Conservation (phyloP, 2,113 vertebrate genomes). For the Danionella cerebrum region DNA sequence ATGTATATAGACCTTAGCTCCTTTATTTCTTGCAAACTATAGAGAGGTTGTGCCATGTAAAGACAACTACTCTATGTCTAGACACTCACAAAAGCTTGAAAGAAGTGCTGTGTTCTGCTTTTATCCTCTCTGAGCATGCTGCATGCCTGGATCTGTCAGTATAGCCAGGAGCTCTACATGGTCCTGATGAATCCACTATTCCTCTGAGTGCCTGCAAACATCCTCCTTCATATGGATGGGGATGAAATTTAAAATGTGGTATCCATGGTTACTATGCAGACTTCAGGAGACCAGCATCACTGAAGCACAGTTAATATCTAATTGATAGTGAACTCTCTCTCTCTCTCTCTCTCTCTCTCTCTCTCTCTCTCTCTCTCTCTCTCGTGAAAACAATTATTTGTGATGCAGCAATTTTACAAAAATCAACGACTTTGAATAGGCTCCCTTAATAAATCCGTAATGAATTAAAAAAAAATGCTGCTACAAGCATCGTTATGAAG, state of each 20-base stretch:
- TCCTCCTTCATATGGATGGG: not conserved
- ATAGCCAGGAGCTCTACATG: not conserved
- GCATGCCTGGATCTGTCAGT: not conserved
- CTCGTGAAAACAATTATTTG: too few relatives aligned
- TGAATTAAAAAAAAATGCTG: too few relatives aligned
- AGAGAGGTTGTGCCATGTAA: too few relatives aligned
- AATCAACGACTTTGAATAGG: too few relatives aligned
- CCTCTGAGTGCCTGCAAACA: not conserved
- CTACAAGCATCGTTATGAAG: too few relatives aligned
- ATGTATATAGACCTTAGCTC: too few relatives aligned
- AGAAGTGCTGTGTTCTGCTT: not conserved
- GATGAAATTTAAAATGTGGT: not conserved
- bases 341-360: too few relatives aligned
- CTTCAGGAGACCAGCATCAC: not conserved
- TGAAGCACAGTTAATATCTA: constrained; percentile 4
- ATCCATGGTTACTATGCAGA: constrained; percentile 3
- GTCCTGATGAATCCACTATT: not conserved
- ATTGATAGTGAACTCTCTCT: not conserved
- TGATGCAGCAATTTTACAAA: too few relatives aligned
- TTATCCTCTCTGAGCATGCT: not conserved
- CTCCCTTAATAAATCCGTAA: too few relatives aligned
- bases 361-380: too few relatives aligned
- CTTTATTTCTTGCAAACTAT: too few relatives aligned
- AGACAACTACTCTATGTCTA: too few relatives aligned
- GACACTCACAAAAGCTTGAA: not conserved